phyloP scores from a whole-genome alignment of 1,140 invertebrate species.

The Apis laboriosa region DNA sequence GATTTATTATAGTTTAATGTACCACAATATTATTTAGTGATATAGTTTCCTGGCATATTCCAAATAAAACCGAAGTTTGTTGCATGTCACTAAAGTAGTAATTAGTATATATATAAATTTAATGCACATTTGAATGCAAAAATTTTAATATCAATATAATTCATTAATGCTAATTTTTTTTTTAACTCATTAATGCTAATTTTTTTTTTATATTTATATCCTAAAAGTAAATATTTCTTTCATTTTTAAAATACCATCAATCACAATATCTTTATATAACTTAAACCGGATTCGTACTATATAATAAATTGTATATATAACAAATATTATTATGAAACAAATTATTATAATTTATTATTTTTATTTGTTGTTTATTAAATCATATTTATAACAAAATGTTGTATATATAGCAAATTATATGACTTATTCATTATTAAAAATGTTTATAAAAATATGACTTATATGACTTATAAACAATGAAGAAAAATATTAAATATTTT shows the following conservation, averaged over 20 bases:
- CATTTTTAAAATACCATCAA: neutral
- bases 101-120: neutral
- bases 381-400: too few species aligned
- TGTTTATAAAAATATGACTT: too few species aligned
- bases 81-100: neutral
- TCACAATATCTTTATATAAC: neutral
- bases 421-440: too few species aligned
- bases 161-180: neutral
- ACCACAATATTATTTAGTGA: neutral
- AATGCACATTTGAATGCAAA: neutral
- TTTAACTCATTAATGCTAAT: neutral
- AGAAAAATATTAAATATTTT: too few species aligned
- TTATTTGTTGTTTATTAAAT: too few species aligned
- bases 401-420: too few species aligned
- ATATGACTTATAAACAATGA: too few species aligned
- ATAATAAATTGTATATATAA: too few species aligned
- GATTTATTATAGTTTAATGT: neutral
- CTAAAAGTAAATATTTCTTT: neutral
- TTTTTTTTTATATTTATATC: neutral
- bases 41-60: neutral
- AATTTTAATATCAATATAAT: conserved; percentile 13
- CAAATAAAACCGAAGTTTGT: neutral
- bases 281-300: too few species aligned
- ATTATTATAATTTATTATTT: too few species aligned
- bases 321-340: too few species aligned